Percentiles rank a stretch among this genome's conserved stretches.
These are phyloP conservation scores for Cyclophora punctaria DNA, from an alignment of 2,888 invertebrate species.

Conservation along the genomic window DNA sequence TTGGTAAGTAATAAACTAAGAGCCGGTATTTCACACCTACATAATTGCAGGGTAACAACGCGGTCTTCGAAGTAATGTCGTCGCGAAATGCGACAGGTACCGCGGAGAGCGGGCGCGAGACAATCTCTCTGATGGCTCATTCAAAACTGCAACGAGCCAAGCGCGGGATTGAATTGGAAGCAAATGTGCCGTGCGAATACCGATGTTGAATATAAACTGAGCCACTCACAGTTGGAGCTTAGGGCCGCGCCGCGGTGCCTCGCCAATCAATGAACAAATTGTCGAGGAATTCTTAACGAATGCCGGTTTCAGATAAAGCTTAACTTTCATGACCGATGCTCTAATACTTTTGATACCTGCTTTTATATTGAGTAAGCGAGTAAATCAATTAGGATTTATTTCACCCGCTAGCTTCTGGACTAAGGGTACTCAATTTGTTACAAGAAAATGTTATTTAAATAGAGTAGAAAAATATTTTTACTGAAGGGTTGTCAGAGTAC, in stretches of 20 bases:
- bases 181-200: constrained; percentile 65
- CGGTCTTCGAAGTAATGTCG: constrained; percentile 5
- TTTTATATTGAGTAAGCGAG: too few relatives aligned
- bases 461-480: constrained; percentile 1
- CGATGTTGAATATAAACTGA: constrained; percentile 62
- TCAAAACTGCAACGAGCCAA: constrained; percentile 66
- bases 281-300: constrained; percentile 31
- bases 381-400: too few relatives aligned
- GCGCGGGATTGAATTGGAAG: constrained; percentile 69
- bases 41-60: constrained; percentile 9
- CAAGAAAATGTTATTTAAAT: too few relatives aligned
- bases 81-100: constrained; percentile 20
- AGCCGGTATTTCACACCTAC: constrained; percentile 14
- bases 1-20: constrained; percentile 9
- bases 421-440: too few relatives aligned
- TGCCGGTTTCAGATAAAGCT: constrained; percentile 29
- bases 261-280: constrained; percentile 44
- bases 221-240: constrained; percentile 42
- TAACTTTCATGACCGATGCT: too few relatives aligned
- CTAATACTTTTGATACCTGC: too few relatives aligned
- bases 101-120: constrained; percentile 38
- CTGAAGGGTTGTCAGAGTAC: constrained; percentile 11
- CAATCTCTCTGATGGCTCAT: constrained; percentile 67
- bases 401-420: too few relatives aligned
- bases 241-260: constrained; percentile 24